Evolutionary conservation across 2,113 vertebrate species (phyloP).

Genomic region (Pituophis catenifer): DNA sequence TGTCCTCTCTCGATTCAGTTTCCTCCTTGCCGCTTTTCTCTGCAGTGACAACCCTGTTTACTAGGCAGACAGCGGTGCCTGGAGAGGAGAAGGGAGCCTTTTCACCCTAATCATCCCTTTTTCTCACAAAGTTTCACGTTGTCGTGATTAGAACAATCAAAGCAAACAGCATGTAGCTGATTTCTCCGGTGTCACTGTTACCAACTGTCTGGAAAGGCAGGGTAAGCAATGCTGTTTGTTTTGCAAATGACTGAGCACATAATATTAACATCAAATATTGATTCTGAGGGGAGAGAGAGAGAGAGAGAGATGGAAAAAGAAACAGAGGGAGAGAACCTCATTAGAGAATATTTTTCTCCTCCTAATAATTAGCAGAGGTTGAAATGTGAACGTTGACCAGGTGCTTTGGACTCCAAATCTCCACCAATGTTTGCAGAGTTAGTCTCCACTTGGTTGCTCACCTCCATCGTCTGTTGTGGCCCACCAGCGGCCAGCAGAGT

Average conservation of each 20-base stretch:
- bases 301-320: not conserved
- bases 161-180: not conserved
- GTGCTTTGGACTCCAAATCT: slow-evolving; percentile 7
- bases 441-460: rapidly evolving
- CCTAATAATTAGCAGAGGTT: slow-evolving; percentile 28
- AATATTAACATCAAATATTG: slow-evolving; percentile 57
- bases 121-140: rapidly evolving
- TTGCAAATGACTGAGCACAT: slow-evolving; percentile 30
- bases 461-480: not conserved
- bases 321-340: not conserved
- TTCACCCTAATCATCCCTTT: not conserved
- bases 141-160: not conserved
- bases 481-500: no score
- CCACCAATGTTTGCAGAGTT: slow-evolving; percentile 25
- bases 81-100: not conserved
- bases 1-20: not conserved
- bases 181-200: not conserved
- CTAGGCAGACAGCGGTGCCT: not conserved
- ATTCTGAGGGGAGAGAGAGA: slow-evolving; percentile 1
- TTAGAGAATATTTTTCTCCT: not conserved
- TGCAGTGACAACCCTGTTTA: not conserved
- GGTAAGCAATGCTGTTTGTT: slow-evolving; percentile 38
- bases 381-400: not conserved
- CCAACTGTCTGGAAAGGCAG: slow-evolving; percentile 1
- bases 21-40: not conserved